Conservation (phyloP, 2,797 vertebrate species). For the Morus bassanus region DNA sequence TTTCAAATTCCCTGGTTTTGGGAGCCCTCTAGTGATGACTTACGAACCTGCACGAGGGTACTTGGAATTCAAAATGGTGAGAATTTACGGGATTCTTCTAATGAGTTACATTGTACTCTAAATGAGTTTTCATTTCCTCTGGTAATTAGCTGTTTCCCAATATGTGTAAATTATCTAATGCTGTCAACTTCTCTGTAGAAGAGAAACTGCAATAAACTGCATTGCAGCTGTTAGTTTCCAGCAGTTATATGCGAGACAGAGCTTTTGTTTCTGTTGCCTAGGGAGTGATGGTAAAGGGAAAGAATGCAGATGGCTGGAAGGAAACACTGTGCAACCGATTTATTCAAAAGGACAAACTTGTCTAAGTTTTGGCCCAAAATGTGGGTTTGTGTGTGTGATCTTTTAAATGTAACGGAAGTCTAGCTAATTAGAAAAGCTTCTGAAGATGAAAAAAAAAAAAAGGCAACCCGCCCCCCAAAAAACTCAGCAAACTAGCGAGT, state of each 20-base stretch:
- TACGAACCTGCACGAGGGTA: background rate
- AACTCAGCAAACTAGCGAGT: background rate
- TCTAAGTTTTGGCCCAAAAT: slow-evolving; percentile 46
- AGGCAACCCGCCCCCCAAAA: background rate
- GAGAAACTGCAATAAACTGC: background rate
- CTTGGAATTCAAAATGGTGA: background rate
- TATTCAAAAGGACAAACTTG: slow-evolving; percentile 30
- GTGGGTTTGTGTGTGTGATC: slow-evolving; percentile 29
- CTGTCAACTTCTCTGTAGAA: background rate
- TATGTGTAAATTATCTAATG: slow-evolving; percentile 39
- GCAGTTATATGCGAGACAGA: background rate
- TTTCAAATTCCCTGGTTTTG: background rate
- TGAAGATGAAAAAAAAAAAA: background rate
- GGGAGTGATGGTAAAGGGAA: slow-evolving; percentile 40
- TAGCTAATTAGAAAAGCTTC: slow-evolving; percentile 41
- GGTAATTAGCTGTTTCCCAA: slow-evolving; percentile 54
- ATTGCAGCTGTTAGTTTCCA: slow-evolving; percentile 44
- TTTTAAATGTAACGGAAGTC: slow-evolving; percentile 55
- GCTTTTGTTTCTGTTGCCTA: slow-evolving; percentile 70
- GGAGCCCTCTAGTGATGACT: slow-evolving; percentile 28
- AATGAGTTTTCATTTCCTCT: slow-evolving; percentile 49
- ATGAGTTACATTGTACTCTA: background rate
- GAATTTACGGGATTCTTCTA: background rate
- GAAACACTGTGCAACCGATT: background rate
- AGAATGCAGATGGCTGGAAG: slow-evolving; percentile 43